These are phyloP conservation scores for Albula glossodonta DNA, from an alignment of 2,113 vertebrate species.

Conservation along the genomic window DNA sequence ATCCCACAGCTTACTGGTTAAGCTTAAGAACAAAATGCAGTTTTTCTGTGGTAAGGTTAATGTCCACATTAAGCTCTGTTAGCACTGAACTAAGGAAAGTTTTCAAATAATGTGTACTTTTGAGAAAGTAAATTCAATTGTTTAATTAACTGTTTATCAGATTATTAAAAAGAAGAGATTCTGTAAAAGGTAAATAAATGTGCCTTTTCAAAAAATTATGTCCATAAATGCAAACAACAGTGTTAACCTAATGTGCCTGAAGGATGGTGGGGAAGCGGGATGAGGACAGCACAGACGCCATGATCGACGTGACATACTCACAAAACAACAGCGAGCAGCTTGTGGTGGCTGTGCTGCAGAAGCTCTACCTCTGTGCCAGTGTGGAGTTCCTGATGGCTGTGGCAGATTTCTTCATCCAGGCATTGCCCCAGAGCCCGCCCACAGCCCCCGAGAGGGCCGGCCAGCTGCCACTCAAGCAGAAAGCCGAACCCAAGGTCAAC, in stretches of 20 bases:
- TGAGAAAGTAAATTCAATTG: background rate
- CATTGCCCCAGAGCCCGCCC: slow-evolving; percentile 66
- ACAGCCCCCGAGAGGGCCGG: slow-evolving; percentile 58
- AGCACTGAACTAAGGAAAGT: background rate
- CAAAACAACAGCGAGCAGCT: slow-evolving; percentile 67
- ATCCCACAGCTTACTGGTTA: too few species aligned
- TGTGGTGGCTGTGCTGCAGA: slow-evolving; percentile 81
- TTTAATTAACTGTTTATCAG: background rate
- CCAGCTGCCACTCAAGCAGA: slow-evolving; percentile 70
- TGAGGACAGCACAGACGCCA: slow-evolving; percentile 65
- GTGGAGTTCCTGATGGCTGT: slow-evolving; percentile 92
- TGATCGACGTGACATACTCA: slow-evolving; percentile 83
- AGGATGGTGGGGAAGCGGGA: slow-evolving; percentile 89
- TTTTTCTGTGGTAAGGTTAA: background rate
- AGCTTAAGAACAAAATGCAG: background rate
- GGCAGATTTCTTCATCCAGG: slow-evolving; percentile 89
- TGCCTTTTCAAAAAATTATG: background rate
- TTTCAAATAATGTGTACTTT: background rate
- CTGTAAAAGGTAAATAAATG: background rate
- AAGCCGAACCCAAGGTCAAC: slow-evolving; percentile 55
- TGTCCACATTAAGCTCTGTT: background rate
- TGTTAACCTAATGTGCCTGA: slow-evolving; percentile 18
- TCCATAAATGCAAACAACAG: background rate
- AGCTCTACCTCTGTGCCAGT: slow-evolving; percentile 90
- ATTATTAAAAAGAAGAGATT: background rate